These are phyloP conservation scores for Columbina picui DNA, from an alignment of 2,113 vertebrate species.

Conservation along the genomic window DNA sequence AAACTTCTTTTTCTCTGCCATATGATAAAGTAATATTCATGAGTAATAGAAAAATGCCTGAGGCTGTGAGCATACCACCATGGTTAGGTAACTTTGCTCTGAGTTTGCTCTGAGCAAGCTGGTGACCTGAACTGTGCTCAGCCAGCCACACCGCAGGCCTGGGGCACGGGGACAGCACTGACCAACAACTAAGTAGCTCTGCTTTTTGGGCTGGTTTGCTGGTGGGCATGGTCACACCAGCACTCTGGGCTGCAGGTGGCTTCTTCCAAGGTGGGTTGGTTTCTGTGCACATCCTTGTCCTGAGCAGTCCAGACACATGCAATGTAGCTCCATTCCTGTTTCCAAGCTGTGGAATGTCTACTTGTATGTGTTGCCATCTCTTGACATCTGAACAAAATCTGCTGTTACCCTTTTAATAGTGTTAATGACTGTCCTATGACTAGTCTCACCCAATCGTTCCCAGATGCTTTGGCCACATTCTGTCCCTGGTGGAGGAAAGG, in stretches of 20 bases:
- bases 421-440: not conserved
- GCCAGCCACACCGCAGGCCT: not conserved
- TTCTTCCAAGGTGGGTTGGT: not conserved
- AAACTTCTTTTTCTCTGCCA: not conserved
- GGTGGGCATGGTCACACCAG: accelerated
- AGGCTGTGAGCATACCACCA: not conserved
- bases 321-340: not conserved
- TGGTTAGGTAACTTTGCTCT: not conserved
- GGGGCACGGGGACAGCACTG: not conserved
- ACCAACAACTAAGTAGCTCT: not conserved
- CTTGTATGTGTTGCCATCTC: not conserved
- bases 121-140: not conserved
- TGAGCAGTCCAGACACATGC: not conserved
- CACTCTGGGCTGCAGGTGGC: not conserved
- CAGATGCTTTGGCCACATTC: not conserved
- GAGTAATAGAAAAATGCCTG: not conserved
- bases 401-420: not conserved
- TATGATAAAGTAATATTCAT: not conserved
- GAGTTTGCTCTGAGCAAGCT: not conserved
- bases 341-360: not conserved
- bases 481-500: not conserved
- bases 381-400: not conserved
- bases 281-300: not conserved
- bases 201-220: not conserved
- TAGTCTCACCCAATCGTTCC: not conserved